A percentile compares a stretch with the other conserved stretches of the same genome.
phyloP scores from a whole-genome alignment of 2,113 vertebrate genomes.

The Passer domesticus region DNA sequence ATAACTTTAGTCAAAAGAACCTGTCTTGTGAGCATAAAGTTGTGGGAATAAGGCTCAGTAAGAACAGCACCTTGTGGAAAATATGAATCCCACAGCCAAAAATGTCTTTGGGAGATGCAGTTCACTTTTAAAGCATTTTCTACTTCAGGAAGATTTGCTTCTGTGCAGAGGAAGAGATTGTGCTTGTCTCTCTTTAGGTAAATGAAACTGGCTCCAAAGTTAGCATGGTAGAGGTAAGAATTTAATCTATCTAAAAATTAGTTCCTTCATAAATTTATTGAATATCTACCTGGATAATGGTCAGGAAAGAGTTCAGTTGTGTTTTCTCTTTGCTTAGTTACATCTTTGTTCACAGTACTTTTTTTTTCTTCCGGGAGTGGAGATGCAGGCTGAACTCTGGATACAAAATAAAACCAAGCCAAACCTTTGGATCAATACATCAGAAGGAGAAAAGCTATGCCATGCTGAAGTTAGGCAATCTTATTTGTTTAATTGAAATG shows the following conservation, averaged over 20 bases:
- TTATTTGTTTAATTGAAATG: not conserved
- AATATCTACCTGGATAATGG: not conserved
- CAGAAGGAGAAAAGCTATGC: not conserved
- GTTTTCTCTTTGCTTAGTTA: not conserved
- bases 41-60: not conserved
- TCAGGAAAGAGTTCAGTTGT: not conserved
- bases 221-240: not conserved
- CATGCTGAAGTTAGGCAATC: not conserved
- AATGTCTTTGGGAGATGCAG: not conserved
- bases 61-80: slow-evolving; percentile 1
- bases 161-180: not conserved
- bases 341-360: not conserved
- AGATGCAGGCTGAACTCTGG: not conserved
- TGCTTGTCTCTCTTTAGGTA: not conserved
- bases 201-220: not conserved
- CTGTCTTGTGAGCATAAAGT: slow-evolving; percentile 26
- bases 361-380: not conserved
- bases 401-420: not conserved
- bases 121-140: not conserved
- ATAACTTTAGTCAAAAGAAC: slow-evolving; percentile 47
- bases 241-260: not conserved
- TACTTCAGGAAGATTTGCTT: not conserved
- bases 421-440: not conserved
- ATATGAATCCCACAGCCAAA: not conserved
- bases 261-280: not conserved